Conservation (phyloP, 2,113 vertebrate genomes). For the Pavo muticus region DNA sequence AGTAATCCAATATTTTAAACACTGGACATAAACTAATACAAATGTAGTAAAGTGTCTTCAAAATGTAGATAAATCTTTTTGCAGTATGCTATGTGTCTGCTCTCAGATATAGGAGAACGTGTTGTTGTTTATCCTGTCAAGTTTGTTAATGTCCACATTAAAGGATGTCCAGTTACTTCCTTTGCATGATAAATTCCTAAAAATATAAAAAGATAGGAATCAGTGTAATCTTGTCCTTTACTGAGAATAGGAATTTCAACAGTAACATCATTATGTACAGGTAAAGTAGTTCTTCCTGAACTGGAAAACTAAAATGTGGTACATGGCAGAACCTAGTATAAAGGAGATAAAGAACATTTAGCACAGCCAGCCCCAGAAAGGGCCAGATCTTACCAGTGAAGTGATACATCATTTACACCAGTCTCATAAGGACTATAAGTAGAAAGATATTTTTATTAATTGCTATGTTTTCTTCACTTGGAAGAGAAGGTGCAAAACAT, state of each 20-base stretch:
- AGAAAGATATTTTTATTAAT: not conserved
- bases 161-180: not conserved
- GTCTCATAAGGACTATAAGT: not conserved
- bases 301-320: not conserved
- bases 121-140: conserved; percentile 42
- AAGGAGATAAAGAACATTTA: not conserved
- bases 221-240: not conserved
- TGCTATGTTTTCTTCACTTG: not conserved
- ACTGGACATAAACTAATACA: conserved; percentile 44
- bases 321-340: not conserved
- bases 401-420: not conserved
- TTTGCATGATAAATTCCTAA: conserved; percentile 31
- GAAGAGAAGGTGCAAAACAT: not conserved
- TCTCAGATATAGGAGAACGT: not conserved
- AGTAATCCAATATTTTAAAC: conserved; percentile 54
- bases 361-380: not conserved
- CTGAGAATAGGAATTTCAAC: not conserved
- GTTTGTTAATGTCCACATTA: not conserved
- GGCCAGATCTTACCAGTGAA: not conserved
- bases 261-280: not conserved
- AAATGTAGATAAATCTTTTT: conserved; percentile 54
- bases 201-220: not conserved
- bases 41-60: conserved; percentile 33
- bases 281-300: not conserved
- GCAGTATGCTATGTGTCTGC: conserved; percentile 25